phyloP scores from a whole-genome alignment of 2,888 invertebrate species.

The Euzophera pinguis region DNA sequence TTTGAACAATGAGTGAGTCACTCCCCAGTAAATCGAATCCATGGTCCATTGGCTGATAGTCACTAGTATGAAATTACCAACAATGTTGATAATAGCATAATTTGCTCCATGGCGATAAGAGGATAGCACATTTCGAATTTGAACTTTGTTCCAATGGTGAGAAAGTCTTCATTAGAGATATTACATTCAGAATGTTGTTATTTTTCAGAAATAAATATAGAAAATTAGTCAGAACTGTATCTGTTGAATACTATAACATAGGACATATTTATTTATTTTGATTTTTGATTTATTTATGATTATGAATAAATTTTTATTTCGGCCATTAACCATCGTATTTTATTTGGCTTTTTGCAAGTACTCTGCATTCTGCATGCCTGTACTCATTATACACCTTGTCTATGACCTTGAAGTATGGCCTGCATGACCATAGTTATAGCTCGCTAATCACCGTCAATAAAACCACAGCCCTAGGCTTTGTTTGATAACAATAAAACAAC shows the following conservation, averaged over 20 bases:
- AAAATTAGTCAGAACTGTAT: no score
- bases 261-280: no score
- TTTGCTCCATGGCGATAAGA: background rate
- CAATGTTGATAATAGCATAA: background rate
- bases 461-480: slow-evolving; percentile 27
- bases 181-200: background rate
- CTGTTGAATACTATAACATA: no score
- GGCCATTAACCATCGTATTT: no score
- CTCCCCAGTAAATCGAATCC: slow-evolving; percentile 27
- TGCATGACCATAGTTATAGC: no score
- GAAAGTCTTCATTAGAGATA: background rate
- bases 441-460: background rate
- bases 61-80: background rate
- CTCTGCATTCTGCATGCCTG: no score
- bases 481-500: slow-evolving; percentile 38
- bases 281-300: no score
- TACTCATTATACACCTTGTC: no score
- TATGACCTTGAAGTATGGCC: no score
- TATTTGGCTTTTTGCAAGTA: no score
- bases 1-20: slow-evolving; percentile 29
- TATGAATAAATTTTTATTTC: no score
- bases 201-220: no score
- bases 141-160: background rate
- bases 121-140: background rate
- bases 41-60: slow-evolving; percentile 33